Evolutionary conservation across 1,140 invertebrate species (phyloP).

Genomic region (Conopomorpha cramerella): DNA sequence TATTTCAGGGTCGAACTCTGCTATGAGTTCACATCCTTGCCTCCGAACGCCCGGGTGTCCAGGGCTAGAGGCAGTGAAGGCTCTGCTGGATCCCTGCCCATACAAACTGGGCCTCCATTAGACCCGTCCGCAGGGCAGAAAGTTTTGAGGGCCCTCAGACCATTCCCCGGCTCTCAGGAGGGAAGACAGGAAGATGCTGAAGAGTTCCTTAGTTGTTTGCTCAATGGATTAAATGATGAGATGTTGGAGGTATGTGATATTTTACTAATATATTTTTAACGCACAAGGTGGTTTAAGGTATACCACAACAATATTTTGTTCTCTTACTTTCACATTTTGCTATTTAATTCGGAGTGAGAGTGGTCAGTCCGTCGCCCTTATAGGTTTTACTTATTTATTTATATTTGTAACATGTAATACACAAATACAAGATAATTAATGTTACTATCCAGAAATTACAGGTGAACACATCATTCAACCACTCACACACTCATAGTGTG

Average conservation of each 20-base stretch:
- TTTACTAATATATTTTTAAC: neutral
- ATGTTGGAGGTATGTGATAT: constrained; percentile 77
- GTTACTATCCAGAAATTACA: no score
- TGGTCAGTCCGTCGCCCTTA: no score
- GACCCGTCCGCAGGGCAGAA: constrained; percentile 84
- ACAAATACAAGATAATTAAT: no score
- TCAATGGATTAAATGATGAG: constrained; percentile 94
- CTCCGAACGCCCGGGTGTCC: constrained; percentile 56
- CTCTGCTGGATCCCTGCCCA: constrained; percentile 13
- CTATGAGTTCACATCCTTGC: constrained; percentile 69
- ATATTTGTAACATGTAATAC: no score
- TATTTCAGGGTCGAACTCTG: constrained; percentile 65
- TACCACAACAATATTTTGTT: no score
- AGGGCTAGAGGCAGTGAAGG: constrained; percentile 9
- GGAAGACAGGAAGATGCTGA: constrained; percentile 94
- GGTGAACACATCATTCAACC: no score
- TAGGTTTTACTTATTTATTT: no score
- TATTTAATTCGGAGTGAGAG: no score
- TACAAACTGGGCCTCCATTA: constrained; percentile 68
- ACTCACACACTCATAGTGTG: no score
- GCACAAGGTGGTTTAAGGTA: no score
- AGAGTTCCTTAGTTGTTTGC: constrained; percentile 89
- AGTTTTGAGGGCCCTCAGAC: constrained; percentile 76
- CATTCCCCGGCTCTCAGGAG: constrained; percentile 68
- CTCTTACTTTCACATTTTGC: no score